Percentiles rank a stretch among this genome's conserved stretches.
Evolutionary conservation across 2,113 vertebrate species (phyloP).

Genomic region (Platanista minor): DNA sequence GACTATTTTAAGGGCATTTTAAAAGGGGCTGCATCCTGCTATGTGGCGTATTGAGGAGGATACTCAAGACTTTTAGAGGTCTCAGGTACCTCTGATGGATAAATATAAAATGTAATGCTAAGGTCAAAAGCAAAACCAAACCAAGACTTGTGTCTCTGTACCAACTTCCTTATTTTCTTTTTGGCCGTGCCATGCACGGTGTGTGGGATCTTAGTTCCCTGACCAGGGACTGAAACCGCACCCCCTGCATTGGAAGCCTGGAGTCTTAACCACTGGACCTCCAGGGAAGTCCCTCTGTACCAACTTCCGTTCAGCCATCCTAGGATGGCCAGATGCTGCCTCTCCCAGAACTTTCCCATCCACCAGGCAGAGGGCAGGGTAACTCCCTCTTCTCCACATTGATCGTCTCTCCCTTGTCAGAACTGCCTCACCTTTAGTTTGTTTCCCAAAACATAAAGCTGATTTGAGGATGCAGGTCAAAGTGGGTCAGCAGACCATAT

Average conservation of each 20-base stretch:
- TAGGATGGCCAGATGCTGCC: rapidly evolving
- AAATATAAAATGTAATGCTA: rapidly evolving
- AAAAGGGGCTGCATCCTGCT: rapidly evolving
- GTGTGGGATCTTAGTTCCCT: no score
- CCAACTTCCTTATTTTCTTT: background rate
- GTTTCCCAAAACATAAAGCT: background rate
- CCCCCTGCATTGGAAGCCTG: no score
- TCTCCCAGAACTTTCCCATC: no score
- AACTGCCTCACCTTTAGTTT: background rate
- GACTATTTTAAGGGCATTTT: background rate
- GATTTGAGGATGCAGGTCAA: background rate
- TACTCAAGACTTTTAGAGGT: background rate
- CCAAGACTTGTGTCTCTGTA: rapidly evolving
- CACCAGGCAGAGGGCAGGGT: rapidly evolving
- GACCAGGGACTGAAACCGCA: no score
- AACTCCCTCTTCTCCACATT: background rate
- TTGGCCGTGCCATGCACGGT: rapidly evolving
- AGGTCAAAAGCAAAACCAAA: no score
- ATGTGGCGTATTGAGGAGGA: rapidly evolving
- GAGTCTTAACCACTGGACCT: no score
- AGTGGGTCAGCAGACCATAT: rapidly evolving
- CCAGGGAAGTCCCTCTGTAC: no score
- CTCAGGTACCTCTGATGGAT: background rate
- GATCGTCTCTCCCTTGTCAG: background rate
- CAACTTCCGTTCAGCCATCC: rapidly evolving